Conservation (phyloP, 2,113 vertebrate species). For the Pantherophis guttatus region DNA sequence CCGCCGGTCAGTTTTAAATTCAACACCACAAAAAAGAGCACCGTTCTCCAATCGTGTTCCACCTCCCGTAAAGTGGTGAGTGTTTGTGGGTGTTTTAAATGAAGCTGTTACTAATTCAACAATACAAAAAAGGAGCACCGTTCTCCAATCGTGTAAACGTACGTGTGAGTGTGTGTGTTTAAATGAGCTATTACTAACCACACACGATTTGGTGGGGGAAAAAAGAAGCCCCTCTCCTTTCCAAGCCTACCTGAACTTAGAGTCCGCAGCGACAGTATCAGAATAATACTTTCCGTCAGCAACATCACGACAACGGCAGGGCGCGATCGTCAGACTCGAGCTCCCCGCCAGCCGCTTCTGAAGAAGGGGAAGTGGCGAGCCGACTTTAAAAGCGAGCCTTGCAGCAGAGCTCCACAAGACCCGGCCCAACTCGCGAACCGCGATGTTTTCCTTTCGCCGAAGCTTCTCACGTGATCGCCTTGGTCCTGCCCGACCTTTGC, state of each 20-base stretch:
- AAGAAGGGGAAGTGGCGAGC: not conserved
- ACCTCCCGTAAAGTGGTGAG: not conserved
- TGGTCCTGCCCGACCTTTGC: not conserved
- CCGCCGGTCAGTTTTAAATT: not conserved
- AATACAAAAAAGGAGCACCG: not conserved
- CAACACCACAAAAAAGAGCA: not conserved
- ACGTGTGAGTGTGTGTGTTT: not conserved
- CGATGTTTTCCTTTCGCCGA: not conserved
- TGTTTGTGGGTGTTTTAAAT: too few species aligned
- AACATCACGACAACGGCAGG: constrained; percentile 3
- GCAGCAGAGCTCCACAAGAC: not conserved
- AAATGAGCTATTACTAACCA: not conserved
- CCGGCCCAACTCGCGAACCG: not conserved
- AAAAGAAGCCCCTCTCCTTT: too few species aligned
- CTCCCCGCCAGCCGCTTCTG: not conserved
- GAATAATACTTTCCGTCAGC: accelerated
- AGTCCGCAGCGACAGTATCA: not conserved
- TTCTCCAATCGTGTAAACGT: not conserved
- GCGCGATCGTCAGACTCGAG: not conserved
- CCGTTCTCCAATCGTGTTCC: not conserved
- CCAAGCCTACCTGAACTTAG: constrained; percentile 25
- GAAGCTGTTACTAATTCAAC: not conserved
- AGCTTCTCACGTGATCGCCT: not conserved
- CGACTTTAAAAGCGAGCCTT: not conserved
- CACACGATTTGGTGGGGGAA: too few species aligned